Evolutionary conservation across 2,888 invertebrate genomes (phyloP).

Genomic region (Odontocolon sp.): DNA sequence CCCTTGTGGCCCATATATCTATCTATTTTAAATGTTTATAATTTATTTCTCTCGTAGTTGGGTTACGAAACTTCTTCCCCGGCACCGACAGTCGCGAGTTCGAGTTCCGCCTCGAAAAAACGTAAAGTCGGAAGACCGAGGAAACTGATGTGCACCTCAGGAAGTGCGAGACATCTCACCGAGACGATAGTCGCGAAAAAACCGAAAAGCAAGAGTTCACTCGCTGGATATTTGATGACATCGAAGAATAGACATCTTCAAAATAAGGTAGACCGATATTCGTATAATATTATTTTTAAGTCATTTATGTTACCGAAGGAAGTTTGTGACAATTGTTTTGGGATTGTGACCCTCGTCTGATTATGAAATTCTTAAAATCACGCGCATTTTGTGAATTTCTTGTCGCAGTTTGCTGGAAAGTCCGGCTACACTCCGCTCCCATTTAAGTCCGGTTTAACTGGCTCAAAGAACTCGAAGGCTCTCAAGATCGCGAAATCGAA

Average conservation of each 20-base stretch:
- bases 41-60: constrained; percentile 54
- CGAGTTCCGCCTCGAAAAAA: constrained; percentile 84
- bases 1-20: not conserved
- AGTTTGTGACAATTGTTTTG: too few relatives aligned
- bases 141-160: constrained; percentile 84
- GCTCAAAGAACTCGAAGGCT: constrained; percentile 68
- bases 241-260: constrained; percentile 85
- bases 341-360: not conserved
- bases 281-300: not conserved
- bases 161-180: constrained; percentile 84
- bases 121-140: constrained; percentile 92
- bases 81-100: constrained; percentile 68
- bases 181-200: constrained; percentile 93
- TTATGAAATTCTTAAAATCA: not conserved
- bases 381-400: constrained; percentile 28
- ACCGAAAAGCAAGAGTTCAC: constrained; percentile 86
- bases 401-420: constrained; percentile 70
- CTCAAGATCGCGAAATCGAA: constrained; percentile 72
- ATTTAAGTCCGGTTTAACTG: constrained; percentile 69
- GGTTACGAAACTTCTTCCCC: constrained; percentile 72
- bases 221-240: constrained; percentile 85
- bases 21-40: constrained; percentile 7
- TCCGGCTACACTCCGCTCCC: constrained; percentile 71
- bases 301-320: not conserved
- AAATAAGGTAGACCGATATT: constrained; percentile 70